phyloP scores from a whole-genome alignment of 2,797 vertebrate genomes.

The Periophthalmus magnuspinnatus region DNA sequence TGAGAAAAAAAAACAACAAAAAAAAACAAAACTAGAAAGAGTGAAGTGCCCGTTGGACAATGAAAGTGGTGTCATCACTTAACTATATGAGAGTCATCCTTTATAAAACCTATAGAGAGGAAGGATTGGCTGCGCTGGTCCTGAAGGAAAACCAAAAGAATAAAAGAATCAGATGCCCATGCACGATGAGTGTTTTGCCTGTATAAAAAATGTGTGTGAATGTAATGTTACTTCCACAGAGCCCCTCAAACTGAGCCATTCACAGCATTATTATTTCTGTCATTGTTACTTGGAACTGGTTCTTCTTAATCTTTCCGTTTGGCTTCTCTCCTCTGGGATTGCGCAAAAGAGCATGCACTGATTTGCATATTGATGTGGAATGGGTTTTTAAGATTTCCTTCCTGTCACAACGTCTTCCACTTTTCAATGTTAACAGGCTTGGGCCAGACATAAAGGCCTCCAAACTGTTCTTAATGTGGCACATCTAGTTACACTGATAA shows the following conservation, averaged over 20 bases:
- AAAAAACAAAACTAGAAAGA: too few relatives aligned
- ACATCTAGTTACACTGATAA: neutral
- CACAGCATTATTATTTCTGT: conserved; percentile 35
- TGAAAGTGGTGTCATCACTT: too few relatives aligned
- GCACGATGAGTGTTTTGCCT: neutral
- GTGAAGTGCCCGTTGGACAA: too few relatives aligned
- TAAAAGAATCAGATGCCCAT: too few relatives aligned
- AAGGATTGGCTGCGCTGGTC: too few relatives aligned
- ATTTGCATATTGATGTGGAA: conserved; percentile 1
- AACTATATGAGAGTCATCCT: too few relatives aligned
- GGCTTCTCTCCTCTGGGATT: neutral
- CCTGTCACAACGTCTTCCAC: neutral
- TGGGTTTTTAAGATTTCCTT: neutral
- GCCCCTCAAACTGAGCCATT: conserved; percentile 2
- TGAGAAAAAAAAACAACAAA: too few relatives aligned
- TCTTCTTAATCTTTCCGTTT: conserved; percentile 15
- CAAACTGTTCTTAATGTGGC: neutral
- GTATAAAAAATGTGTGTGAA: conserved; percentile 19
- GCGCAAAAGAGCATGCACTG: neutral
- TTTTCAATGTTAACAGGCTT: neutral
- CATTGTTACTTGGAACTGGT: conserved; percentile 34
- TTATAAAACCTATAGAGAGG: too few relatives aligned
- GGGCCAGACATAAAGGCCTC: neutral
- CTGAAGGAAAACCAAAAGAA: too few relatives aligned
- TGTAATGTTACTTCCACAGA: conserved; percentile 44